Base-by-base conservation (phyloP, 1,140 invertebrate genomes). In the Eubasilissa regina region DNA sequence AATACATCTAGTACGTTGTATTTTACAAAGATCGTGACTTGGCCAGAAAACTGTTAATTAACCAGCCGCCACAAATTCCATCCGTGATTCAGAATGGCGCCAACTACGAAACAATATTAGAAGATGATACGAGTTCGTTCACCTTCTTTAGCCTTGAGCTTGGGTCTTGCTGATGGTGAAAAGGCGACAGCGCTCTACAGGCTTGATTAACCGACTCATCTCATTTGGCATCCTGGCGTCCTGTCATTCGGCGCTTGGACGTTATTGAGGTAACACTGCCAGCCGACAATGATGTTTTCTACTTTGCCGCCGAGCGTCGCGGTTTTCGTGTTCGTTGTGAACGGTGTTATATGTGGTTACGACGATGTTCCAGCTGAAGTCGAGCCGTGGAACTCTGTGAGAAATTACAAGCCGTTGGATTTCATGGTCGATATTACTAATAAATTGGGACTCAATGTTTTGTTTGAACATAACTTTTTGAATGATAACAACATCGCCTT, bases 401-500 rank as follows among this genome's bases (percentile, higher is more conserved):
- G 84, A 6, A 85, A 85, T n/a, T 84, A 86, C 45, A 89, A 87
- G 8, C 93, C 94, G 0, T 86, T 93, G 45, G 92, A 94, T 75
- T 88, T 93, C 51, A 95, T 96, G 93, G 92, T 94, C 13, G 94
- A 95, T 83, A 89, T 94, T n/a, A 92, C 94, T 17, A 95, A 95
- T 83, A 90, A 92, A 84, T 90, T 95, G 25, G 94, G 93, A 74
- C 87, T 94, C 68, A 92, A 91, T 83, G 90, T 95, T 75, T 89
- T 95, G 0, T 90, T 92, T 75, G 92, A 93, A 86, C 91, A 92
- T 84, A 91, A 90, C 75, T 91, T 91, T 84, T 87, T 91, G 78
- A 91, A 93, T 83, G 90, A 92, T n/a, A 94, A 95, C 84, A 96
- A 96, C 84, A 93, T 95, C n/a, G 95, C 94, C 8, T 94, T 95